Conservation (phyloP, 1,140 invertebrate species). For the Heliconius himera region DNA sequence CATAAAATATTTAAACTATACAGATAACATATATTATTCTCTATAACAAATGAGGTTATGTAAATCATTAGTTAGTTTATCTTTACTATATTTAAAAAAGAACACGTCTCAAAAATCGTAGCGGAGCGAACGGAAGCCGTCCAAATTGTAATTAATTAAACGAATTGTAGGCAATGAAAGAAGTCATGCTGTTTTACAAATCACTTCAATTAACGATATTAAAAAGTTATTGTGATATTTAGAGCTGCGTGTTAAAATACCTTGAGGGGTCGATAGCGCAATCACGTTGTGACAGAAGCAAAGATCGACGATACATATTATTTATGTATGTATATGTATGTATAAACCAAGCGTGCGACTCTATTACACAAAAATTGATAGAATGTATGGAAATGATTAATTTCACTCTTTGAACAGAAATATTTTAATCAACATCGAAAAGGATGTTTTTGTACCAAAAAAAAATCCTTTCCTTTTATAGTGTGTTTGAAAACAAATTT, state of each 20-base stretch:
- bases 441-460: slow-evolving; percentile 2
- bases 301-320: neutral
- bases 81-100: slow-evolving; percentile 30
- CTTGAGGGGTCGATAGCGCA: slow-evolving; percentile 43
- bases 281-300: slow-evolving; percentile 37
- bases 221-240: slow-evolving; percentile 77
- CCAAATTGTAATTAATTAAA: slow-evolving; percentile 80
- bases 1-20: slow-evolving; percentile 11
- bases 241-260: slow-evolving; percentile 56
- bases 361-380: slow-evolving; percentile 45
- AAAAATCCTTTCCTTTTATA: slow-evolving; percentile 6
- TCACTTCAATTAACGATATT: slow-evolving; percentile 81
- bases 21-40: slow-evolving; percentile 12
- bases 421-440: slow-evolving; percentile 1
- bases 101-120: slow-evolving; percentile 63
- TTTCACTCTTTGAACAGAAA: neutral
- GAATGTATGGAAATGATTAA: slow-evolving; percentile 5
- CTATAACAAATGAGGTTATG: slow-evolving; percentile 24
- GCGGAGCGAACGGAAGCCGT: slow-evolving; percentile 69
- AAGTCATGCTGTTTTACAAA: slow-evolving; percentile 82
- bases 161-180: slow-evolving; percentile 80
- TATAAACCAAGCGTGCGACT: slow-evolving; percentile 64
- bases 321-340: neutral
- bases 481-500: slow-evolving; percentile 16
- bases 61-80: slow-evolving; percentile 21